phyloP scores from a whole-genome alignment of 2,888 invertebrate genomes.

The Platycheirus albimanus region DNA sequence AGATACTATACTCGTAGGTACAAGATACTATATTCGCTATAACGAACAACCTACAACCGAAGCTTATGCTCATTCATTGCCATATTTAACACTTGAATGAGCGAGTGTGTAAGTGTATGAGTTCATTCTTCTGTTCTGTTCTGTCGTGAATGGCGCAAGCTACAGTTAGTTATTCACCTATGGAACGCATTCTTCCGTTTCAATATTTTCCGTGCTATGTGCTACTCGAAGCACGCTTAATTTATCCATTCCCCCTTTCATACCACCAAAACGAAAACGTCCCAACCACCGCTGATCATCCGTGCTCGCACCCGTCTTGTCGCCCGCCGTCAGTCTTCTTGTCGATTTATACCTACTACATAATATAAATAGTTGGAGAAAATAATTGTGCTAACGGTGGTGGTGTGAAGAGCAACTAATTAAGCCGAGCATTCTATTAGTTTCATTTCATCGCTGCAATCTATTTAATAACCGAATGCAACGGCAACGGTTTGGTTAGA shows the following conservation, averaged over 20 bases:
- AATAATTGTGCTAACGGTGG: conserved; percentile 54
- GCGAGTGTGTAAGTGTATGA: too few species aligned
- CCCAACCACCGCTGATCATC: too few species aligned
- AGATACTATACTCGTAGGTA: too few species aligned
- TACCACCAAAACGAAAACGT: too few species aligned
- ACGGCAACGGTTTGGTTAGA: conserved; percentile 33
- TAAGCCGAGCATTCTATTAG: conserved; percentile 52
- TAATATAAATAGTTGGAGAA: conserved; percentile 51
- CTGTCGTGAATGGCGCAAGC: conserved; percentile 50
- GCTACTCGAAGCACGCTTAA: conserved; percentile 39
- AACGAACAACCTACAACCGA: conserved; percentile 25
- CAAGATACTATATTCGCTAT: conserved; percentile 27
- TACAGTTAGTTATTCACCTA: conserved; percentile 48
- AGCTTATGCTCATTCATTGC: conserved; percentile 54
- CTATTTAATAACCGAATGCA: conserved; percentile 50
- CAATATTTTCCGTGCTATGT: conserved; percentile 36
- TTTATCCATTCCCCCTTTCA: conserved; percentile 30
- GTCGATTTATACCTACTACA: conserved; percentile 11
- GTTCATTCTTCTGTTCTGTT: conserved; percentile 45
- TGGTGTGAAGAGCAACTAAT: conserved; percentile 67
- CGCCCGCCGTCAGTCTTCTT: neutral
- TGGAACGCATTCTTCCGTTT: conserved; percentile 68
- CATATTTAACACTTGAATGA: conserved; percentile 55
- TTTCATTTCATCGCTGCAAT: conserved; percentile 48
- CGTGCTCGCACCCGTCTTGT: too few species aligned